Percentiles rank a stretch among this genome's conserved stretches.
These are phyloP conservation scores for Leptobrachium ailaonicum DNA, from an alignment of 2,113 vertebrate genomes.

Conservation along the genomic window DNA sequence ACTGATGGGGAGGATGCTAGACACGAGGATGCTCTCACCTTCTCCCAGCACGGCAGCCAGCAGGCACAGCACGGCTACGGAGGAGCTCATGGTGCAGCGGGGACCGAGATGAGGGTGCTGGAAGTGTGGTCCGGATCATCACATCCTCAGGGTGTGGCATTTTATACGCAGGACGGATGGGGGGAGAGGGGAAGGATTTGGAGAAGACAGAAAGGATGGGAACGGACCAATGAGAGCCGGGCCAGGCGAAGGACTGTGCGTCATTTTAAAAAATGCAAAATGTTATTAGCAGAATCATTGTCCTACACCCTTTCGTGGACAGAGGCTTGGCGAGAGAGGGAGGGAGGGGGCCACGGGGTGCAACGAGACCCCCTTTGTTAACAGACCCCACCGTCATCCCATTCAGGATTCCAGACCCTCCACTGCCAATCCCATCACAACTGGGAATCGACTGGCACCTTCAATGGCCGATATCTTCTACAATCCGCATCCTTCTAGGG, in stretches of 20 bases:
- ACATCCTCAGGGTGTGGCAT: conserved; percentile 46
- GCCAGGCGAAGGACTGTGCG: conserved; percentile 20
- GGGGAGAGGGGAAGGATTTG: conserved; percentile 16
- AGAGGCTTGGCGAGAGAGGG: background rate
- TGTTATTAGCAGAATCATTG: conserved; percentile 9
- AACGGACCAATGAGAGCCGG: conserved; percentile 40
- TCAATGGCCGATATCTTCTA: too few species aligned
- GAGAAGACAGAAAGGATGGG: conserved; percentile 20
- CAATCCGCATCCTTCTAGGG: too few species aligned
- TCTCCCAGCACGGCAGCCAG: conserved; percentile 15
- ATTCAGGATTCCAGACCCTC: too few species aligned
- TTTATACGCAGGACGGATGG: conserved; percentile 46
- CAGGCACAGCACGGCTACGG: conserved; percentile 20
- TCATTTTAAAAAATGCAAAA: conserved; percentile 33
- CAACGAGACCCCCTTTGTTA: too few species aligned
- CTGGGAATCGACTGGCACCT: too few species aligned
- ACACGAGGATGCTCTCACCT: conserved; percentile 20
- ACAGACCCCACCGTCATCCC: too few species aligned
- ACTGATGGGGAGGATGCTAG: background rate
- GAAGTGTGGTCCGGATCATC: conserved; percentile 31
- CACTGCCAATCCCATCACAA: too few species aligned
- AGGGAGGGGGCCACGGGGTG: too few species aligned
- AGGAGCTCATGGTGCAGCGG: conserved; percentile 12
- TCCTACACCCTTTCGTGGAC: background rate
- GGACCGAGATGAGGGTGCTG: conserved; percentile 15